Conservation (phyloP, 2,888 invertebrate genomes). For the Adineta ricciae region DNA sequence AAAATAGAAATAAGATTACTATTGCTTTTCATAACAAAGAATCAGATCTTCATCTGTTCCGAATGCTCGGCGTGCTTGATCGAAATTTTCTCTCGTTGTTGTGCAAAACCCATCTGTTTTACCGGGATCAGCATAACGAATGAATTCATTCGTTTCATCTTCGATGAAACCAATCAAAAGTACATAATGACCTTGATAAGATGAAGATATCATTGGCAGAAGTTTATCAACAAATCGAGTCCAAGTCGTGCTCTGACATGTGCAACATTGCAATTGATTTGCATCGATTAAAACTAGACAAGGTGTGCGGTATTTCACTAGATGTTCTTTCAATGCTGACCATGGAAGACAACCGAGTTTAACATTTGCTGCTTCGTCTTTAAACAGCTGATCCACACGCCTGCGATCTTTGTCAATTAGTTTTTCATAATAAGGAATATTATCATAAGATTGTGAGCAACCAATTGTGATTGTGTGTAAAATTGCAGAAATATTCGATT, state of each 20-base stretch:
- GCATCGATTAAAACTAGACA: slow-evolving; percentile 13
- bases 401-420: background rate
- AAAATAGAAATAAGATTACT: background rate
- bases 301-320: background rate
- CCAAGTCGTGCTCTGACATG: background rate
- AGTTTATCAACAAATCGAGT: background rate
- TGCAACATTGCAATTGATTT: background rate
- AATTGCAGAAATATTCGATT: background rate
- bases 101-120: background rate
- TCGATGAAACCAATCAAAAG: background rate
- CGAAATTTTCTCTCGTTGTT: slow-evolving; percentile 1
- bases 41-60: slow-evolving; percentile 14
- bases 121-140: background rate
- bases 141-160: background rate
- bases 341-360: background rate
- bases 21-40: background rate
- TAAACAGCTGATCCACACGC: background rate
- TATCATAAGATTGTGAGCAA: background rate
- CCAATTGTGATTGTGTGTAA: background rate
- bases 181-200: slow-evolving; percentile 15
- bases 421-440: background rate
- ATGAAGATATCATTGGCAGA: background rate
- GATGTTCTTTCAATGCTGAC: background rate
- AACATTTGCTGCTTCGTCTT: background rate
- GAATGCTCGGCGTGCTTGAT: background rate